Evolutionary conservation across 2,797 vertebrate species (phyloP), one percentile per base, ranked within the genome.

Genomic region (Sebastes reedi): DNA sequence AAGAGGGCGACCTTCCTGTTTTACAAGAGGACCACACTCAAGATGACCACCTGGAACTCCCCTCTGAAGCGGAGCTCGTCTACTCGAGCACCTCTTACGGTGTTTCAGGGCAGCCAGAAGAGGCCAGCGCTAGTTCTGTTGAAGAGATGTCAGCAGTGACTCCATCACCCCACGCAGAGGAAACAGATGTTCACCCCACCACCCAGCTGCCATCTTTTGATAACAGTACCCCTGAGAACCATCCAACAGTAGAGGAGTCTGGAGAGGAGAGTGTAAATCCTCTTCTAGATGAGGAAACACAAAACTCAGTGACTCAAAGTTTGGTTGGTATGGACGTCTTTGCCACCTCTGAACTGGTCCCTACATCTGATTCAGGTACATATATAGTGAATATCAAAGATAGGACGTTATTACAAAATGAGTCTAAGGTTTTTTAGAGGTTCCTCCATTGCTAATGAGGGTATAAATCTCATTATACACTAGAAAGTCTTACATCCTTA

Each of bases 21-120:
- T 66, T 72, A 11, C 81, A 79, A 30, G 87, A 90, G 22, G 58
- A 88, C 69, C 82, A 76, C 70, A 82, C 86, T 30, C 42, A 55
- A 46, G 59, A 64, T 6, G 36, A 61, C 27, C 65, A 65, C 29
- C 12, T 7, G 1, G 67, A 73, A 22, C 59, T 50, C 4, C 0
- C 13, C 5, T 62, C 83, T 4, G 84, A 83, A 16, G 67, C 77
- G 2, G 75, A 74, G 10, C 34, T 67, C 2, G 22, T 75, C 56
- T n/a, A 73, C 70, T 54, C 58, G 1, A 79, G 79, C n/a, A 39
- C 59, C 13, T 83, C 85, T 39, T 46, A 75, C 1, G 65, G 80
- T 8, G 24, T 71, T 22, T 71, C 83, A 32, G 86, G 30, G 24
- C 77, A 29, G 27, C 46, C 67, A 11, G 85, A 88, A 30, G 88